A percentile compares a stretch with the other conserved stretches of the same genome.
Evolutionary conservation across 2,113 vertebrate species (phyloP).

Genomic region (Telmatochromis brichardi): DNA sequence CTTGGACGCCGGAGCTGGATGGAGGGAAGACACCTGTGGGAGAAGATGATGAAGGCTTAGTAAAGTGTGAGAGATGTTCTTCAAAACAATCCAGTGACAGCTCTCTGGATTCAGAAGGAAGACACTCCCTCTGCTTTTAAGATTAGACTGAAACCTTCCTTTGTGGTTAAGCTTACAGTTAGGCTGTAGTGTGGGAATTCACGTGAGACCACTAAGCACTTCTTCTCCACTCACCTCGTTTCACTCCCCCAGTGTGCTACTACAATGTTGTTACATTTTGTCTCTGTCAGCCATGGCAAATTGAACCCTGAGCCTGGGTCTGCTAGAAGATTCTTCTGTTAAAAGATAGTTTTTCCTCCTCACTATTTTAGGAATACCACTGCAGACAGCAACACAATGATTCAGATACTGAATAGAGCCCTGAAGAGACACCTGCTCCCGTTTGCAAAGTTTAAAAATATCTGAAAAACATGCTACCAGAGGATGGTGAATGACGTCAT

Average conservation of each 20-base stretch:
- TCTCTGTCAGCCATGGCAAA: background rate
- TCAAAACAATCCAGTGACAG: background rate
- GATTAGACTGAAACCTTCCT: background rate
- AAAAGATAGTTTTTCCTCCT: background rate
- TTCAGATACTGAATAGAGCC: background rate
- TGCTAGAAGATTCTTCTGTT: background rate
- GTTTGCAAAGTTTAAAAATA: background rate
- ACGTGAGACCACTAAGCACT: background rate
- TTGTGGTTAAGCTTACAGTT: background rate
- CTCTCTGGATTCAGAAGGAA: background rate
- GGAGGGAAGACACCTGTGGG: conserved; percentile 37
- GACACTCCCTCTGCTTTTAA: background rate
- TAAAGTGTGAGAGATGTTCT: background rate
- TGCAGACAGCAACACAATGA: background rate
- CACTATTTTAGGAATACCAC: background rate
- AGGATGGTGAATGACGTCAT: background rate
- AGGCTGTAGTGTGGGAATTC: background rate
- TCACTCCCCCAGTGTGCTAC: background rate
- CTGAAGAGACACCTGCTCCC: background rate
- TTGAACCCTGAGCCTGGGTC: background rate
- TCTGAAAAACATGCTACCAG: background rate
- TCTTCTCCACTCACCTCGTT: background rate
- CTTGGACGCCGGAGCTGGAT: conserved; percentile 31
- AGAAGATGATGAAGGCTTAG: background rate
- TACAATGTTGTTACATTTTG: background rate